Base-by-base conservation (phyloP, 2,113 vertebrate genomes). In the Stegostoma tigrinum region DNA sequence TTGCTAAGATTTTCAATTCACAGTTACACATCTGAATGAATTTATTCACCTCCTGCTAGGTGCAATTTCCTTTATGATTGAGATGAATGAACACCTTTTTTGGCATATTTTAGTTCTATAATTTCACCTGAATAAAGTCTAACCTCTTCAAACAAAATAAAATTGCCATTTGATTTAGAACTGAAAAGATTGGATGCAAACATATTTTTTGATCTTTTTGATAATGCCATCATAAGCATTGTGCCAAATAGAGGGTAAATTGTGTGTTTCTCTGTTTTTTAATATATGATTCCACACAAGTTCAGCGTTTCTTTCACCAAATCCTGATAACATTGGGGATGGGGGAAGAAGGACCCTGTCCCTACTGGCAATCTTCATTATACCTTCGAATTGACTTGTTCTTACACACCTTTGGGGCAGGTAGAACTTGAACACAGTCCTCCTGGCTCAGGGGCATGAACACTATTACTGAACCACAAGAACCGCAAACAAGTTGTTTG, bases 1-100 rank as follows among this genome's bases (percentile, higher is more conserved):
- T 95, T 95, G 68, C 94, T 30, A 95, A 72, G 68, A 95, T 75
- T 95, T 95, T 72, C 38, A 75, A 95, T 95, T 95, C 93, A 15
- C 67, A 95, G 67, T 70, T 93, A 67, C 21, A 70, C 38, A 95
- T 95, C 70, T 6, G 19, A 93, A 95, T 75, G 68, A 70, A 95
- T 95, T 95, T 95, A 72, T 95, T 95, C 94, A 95, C 94, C 94
- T 95, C 94, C 38, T 95, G 94, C 94, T 70, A 72, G 94, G 94
- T 95, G 94, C 68, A 95, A 95, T 95, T 95, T 95, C 23, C 14
- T 95, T 95, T 52, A 52, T 95, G 94, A 72, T 95, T 52, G 94
- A 72, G 48, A 95, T 7, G 61, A 94, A 94, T 95, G 93, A 12
- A 70, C 23, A 24, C 38, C 93, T 70, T 70, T 94, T 45, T 42